Conservation (phyloP, 2,888 invertebrate genomes). For the Lepas anatifera region DNA sequence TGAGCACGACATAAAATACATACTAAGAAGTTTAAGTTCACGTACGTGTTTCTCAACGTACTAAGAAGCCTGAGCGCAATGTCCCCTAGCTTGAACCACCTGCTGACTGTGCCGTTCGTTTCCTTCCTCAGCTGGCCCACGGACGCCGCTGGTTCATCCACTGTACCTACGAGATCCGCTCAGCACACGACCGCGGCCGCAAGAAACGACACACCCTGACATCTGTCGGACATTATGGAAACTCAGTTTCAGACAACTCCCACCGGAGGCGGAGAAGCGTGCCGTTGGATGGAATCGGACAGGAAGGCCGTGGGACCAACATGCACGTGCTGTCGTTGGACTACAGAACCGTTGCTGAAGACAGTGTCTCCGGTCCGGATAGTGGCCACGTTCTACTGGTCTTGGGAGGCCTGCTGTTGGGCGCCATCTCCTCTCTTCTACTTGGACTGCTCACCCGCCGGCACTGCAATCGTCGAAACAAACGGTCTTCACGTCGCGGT, state of each 20-base stretch:
- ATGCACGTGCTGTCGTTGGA: slow-evolving; percentile 3
- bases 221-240: not conserved
- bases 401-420: not conserved
- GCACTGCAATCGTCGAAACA: too few relatives aligned
- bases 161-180: slow-evolving; percentile 26
- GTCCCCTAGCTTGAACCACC: too few relatives aligned
- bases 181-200: not conserved
- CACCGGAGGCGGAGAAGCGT: not conserved
- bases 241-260: not conserved
- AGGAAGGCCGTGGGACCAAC: not conserved
- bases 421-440: not conserved
- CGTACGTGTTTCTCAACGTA: too few relatives aligned
- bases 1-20: too few relatives aligned
- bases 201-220: not conserved
- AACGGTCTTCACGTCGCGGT: too few relatives aligned
- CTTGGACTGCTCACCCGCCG: not conserved
- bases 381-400: not conserved
- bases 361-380: not conserved
- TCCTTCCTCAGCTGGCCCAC: slow-evolving; percentile 26
- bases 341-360: not conserved
- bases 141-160: slow-evolving; percentile 27
- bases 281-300: slow-evolving; percentile 1
- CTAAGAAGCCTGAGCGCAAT: too few relatives aligned
- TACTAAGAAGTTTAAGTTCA: too few relatives aligned
- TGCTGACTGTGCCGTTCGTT: too few relatives aligned